Conservation (phyloP, 2,113 vertebrate genomes). For the Alouatta palliata region DNA sequence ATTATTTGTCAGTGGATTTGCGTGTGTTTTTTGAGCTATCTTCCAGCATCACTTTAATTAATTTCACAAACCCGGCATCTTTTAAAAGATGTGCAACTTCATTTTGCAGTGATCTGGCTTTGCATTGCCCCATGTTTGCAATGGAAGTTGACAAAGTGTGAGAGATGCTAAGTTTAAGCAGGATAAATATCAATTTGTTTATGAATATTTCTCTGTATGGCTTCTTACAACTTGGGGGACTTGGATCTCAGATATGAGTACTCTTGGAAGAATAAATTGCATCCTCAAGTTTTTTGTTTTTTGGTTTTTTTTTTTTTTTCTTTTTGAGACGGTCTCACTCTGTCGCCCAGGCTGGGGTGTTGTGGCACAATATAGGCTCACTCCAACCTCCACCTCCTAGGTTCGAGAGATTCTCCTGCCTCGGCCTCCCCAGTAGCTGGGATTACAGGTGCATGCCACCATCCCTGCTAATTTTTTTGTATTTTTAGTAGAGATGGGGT, state of each 20-base stretch:
- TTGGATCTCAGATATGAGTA: background rate
- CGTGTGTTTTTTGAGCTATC: background rate
- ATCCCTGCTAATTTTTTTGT: no score
- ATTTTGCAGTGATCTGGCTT: background rate
- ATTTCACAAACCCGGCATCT: slow-evolving; percentile 29
- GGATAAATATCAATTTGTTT: background rate
- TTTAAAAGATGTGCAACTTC: background rate
- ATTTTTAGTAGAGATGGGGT: no score
- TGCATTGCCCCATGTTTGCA: background rate
- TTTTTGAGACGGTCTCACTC: no score
- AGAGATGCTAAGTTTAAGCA: background rate
- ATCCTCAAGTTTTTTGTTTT: no score
- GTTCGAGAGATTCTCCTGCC: no score
- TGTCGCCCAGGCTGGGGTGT: no score
- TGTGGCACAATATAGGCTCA: no score
- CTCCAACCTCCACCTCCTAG: no score
- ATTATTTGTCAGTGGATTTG: background rate
- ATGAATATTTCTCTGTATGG: background rate
- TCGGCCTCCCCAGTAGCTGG: no score
- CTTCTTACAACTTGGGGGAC: background rate
- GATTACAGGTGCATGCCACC: no score
- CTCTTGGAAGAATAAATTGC: background rate
- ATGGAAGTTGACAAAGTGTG: background rate
- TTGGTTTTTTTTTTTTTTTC: no score
- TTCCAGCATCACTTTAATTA: background rate